Base-by-base conservation (phyloP, 2,797 vertebrate species). In the Lutjanus campechanus region DNA sequence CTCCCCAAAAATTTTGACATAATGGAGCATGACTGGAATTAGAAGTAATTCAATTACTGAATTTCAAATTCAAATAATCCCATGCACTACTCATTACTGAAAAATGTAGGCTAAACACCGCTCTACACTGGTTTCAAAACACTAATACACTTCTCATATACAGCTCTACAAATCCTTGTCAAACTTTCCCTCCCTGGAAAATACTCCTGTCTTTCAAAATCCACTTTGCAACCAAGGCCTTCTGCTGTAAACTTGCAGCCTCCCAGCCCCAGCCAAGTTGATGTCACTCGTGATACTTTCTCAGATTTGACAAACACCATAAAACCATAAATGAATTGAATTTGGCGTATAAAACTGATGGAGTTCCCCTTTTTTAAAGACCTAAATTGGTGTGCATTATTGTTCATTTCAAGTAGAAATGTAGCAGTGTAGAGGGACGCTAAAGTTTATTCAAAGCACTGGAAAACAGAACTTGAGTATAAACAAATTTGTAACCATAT, bases 381-480 rank as follows among this genome's bases (percentile, higher is more conserved):
- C 49, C 47, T 47, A 72, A 40, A 8, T 12, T 47, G 11, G 17
- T 67, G 46, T 29, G 41, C 10, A 56, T 17, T 29, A 25, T 47
- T 2, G 29, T 66, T 17, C 0, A 25, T 11, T 55, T 56, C 5
- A 70, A 63, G 64, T 29, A 20, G 20, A 10, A 69, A 58, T 41
- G 47, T 43, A 29, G 49, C n/a, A 12, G 11, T 19, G 47, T 16
- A 29, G 15, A 44, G 20, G 10, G n/a, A 54, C 3, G 29, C 25
- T 63, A 8, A 67, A 16, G 22, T 25, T 46, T 50, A 78, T 73
- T 17, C 55, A 63, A 55, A 56, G 12, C n/a, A 17, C 49, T 19
- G 9, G 47, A 40, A 77, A 79, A 22, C 12, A 40, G 17, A 22
- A 8, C 19, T 36, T 47, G 15, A 46, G 15, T 12, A 12, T 19